Base-by-base conservation (phyloP, 2,888 invertebrate species). In the Prosopocoilus inquinatus region DNA sequence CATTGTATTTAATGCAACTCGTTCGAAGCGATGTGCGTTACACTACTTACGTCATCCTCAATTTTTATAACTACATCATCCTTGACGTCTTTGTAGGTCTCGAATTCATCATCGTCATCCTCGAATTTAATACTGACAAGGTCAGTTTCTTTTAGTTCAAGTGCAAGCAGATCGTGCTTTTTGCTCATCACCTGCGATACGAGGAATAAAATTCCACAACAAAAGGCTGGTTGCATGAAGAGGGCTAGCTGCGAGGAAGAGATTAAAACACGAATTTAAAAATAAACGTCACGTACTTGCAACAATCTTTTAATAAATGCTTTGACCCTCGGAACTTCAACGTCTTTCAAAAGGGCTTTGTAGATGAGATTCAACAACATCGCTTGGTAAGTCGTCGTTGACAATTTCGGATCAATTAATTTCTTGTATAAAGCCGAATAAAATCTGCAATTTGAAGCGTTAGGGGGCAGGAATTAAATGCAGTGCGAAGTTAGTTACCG, bases 381-480 rank as follows among this genome's bases (percentile, higher is more conserved):
- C 1, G 93, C 88, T 45, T 86, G 85, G 68, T 87, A 86, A 0
- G 85, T 83, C 0, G 90, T 86, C 9, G 82, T 83, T 3, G 81
- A 80, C 53, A 94, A 75, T 53, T 89, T 86, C 0, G 91, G 82
- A 73, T 92, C 92, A 0, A 89, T 74, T 53, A 99, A 74, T 73
- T 96, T 96, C 15, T 86, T 84, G 73, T 99, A 99, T 34, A 99
- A 82, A 0, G 94, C 90, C 57, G 87, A 85, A 78, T 96, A 97
- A 79, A 88, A 94, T 65, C 90, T 88, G 72, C 43, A 71, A 69
- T 58, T 58, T 36, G n/a, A 13, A 1, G 13, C 9, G 33, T 36
- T 20, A 3, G 39, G 12, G 12, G 38, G 2, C 28, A 44, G 39
- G 35, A 44, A 35, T 20, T 11, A 38, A 43, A 12, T 3, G 20